Evolutionary conservation across 35 echinoderm and acorn worm genomes (phyloP).

Genomic region (Diadema setosum): DNA sequence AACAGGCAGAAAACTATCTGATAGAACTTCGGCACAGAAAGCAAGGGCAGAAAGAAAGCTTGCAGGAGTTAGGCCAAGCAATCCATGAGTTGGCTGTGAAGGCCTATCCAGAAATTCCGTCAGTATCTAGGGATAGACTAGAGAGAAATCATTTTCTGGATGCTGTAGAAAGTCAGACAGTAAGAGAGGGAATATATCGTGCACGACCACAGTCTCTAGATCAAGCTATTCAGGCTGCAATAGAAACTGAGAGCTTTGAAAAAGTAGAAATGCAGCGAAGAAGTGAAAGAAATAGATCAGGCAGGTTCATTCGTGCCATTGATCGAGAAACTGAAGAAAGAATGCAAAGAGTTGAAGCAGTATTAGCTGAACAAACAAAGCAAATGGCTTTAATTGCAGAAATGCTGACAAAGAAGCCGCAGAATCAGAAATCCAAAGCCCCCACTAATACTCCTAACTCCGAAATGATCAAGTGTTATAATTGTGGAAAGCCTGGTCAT

Average conservation of each 20-base stretch:
- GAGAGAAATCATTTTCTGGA: too few species aligned
- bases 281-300: background rate
- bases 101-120: background rate
- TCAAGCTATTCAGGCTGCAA: constrained; percentile 11
- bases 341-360: background rate
- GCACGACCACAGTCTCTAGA: constrained; percentile 16
- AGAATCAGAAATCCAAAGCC: background rate
- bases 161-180: background rate
- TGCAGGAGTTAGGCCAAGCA: constrained; percentile 11
- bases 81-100: background rate
- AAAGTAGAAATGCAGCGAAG: background rate
- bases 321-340: background rate
- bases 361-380: background rate
- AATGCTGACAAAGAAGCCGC: background rate
- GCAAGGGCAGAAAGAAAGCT: background rate
- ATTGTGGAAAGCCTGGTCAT: background rate
- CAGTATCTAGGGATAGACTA: background rate
- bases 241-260: too few species aligned
- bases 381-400: background rate
- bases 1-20: constrained; percentile 47
- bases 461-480: background rate
- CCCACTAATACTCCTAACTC: background rate
- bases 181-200: constrained; percentile 21
- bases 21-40: too few species aligned
- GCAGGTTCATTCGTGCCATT: background rate